These are phyloP conservation scores for Latrodectus elegans DNA, from an alignment of 2,888 invertebrate species.

Conservation along the genomic window DNA sequence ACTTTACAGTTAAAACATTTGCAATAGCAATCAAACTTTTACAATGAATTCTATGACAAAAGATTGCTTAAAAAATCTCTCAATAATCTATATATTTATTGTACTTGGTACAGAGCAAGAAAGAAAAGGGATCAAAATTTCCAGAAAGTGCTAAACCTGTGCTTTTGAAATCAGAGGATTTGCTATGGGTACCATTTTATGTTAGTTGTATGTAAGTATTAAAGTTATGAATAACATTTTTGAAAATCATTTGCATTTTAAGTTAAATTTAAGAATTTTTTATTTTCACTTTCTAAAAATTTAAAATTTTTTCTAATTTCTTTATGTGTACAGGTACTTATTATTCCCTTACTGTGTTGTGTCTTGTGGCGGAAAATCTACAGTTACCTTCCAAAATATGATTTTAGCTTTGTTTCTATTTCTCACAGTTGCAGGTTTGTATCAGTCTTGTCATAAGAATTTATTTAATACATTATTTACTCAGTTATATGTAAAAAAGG, in stretches of 20 bases:
- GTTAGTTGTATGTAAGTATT: conserved; percentile 50
- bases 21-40: too few relatives aligned
- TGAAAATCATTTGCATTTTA: neutral
- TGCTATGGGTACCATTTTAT: conserved; percentile 39
- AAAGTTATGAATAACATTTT: neutral
- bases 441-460: too few relatives aligned
- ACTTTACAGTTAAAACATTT: too few relatives aligned
- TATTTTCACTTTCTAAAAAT: neutral
- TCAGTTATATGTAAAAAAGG: too few relatives aligned
- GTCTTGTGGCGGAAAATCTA: conserved; percentile 91
- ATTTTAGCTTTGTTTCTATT: conserved; percentile 83
- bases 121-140: conserved; percentile 21
- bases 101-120: neutral
- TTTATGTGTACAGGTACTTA: conserved; percentile 78
- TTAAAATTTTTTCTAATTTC: too few relatives aligned
- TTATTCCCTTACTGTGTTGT: conserved; percentile 92
- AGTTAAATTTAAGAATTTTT: neutral
- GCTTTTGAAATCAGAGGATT: conserved; percentile 24
- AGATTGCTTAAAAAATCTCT: too few relatives aligned
- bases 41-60: too few relatives aligned
- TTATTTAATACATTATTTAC: too few relatives aligned
- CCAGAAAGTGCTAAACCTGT: conserved; percentile 33
- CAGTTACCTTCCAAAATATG: conserved; percentile 91
- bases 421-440: conserved; percentile 80
- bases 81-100: too few relatives aligned